Evolutionary conservation across 2,888 invertebrate genomes (phyloP), one percentile per base, ranked within the genome.

Genomic region (Gastracanthus pulcherrimus): DNA sequence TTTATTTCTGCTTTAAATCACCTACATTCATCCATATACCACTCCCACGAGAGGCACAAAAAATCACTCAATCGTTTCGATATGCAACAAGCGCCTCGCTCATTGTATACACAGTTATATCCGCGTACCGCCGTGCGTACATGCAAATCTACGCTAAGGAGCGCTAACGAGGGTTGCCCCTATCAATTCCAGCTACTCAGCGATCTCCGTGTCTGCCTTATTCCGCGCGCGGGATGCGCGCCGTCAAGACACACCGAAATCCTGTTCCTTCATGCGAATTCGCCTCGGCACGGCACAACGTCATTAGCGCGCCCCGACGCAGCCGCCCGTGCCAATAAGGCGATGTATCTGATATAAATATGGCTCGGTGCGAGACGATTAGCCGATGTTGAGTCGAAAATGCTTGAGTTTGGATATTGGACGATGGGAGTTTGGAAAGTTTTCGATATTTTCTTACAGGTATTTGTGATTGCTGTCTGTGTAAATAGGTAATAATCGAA

Each of bases 141-240:
- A 48, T 58, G 38, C 16, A 71, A 45, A 45, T 55, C 55, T 79
- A 60, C 16, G 48, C 23, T 51, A 85, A 84, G 83, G 83, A 85
- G 82, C 84, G 84, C 85, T 87, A 87, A 88, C 87, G 87, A 87
- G 86, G 86, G 87, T 84, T 83, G 85, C 86, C 87, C 87, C 87
- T 87, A 89, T 89, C 89, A 89, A 86, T 87, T 88, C 86, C 87
- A 89, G 89, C 85, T 85, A 87, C 86, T 86, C 86, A 86, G 86
- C 82, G 77, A 72, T 77, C 74, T 64, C 69, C n/a, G n/a, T 74
- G 31, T 13, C 16, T 34, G 80, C 81, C 69, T 69, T 62, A 38
- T 62, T 48, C 60, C 70, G 36, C n/a, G 34, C 36, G 36, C n/a
- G n/a, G n/a, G 84, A 41, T 82, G 79, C 62, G 76, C 58, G 60